These are phyloP conservation scores for Cydia pomonella DNA, from an alignment of 1,140 invertebrate species.

Conservation along the genomic window DNA sequence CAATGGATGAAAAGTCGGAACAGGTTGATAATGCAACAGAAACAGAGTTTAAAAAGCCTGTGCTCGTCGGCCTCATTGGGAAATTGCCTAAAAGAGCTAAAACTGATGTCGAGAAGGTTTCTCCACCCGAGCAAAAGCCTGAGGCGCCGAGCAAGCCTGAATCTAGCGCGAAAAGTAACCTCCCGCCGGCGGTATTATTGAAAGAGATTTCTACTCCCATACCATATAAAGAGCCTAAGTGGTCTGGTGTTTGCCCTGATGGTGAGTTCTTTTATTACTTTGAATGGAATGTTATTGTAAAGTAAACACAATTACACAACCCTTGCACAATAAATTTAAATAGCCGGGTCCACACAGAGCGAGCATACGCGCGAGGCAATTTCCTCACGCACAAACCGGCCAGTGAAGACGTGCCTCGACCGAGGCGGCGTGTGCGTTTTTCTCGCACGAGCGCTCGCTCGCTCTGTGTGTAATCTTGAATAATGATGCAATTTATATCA, in stretches of 20 bases:
- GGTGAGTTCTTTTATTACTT: conserved; percentile 50
- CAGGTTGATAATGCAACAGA: conserved; percentile 33
- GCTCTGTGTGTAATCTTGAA: too few relatives aligned
- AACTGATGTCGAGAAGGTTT: conserved; percentile 43
- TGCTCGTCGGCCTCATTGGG: conserved; percentile 67
- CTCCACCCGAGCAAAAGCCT: conserved; percentile 40
- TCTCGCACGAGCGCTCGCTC: too few relatives aligned
- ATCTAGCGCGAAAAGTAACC: conserved; percentile 43
- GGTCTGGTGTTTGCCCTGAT: conserved; percentile 85
- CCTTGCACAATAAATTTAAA: too few relatives aligned
- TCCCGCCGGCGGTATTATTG: conserved; percentile 54
- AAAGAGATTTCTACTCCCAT: conserved; percentile 67
- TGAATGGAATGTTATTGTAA: not conserved
- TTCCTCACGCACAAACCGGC: too few relatives aligned
- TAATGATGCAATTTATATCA: too few relatives aligned
- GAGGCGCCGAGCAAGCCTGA: conserved; percentile 36
- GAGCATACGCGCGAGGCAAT: too few relatives aligned
- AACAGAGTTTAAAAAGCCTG: conserved; percentile 74
- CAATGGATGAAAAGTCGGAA: conserved; percentile 37
- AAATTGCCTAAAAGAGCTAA: conserved; percentile 71
- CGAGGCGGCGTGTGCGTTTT: too few relatives aligned
- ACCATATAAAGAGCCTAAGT: conserved; percentile 88
- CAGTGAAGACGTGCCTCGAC: too few relatives aligned
- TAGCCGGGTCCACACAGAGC: too few relatives aligned
- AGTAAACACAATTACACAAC: not conserved